phyloP scores from a whole-genome alignment of 2,113 vertebrate genomes.

The Camelus dromedarius region DNA sequence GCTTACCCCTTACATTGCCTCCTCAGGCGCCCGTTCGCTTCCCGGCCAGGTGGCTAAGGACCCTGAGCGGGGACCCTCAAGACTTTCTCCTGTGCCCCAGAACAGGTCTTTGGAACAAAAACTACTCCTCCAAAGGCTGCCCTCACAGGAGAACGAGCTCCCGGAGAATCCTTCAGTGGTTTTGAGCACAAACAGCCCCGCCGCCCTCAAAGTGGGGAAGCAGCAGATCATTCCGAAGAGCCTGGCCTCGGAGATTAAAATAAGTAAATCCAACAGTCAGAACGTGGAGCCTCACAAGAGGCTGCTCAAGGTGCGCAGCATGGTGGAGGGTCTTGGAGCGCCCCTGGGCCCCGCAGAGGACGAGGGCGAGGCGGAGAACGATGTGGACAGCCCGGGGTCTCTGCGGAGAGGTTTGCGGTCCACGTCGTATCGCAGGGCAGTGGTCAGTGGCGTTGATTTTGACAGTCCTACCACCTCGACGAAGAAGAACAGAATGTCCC shows the following conservation, averaged over 20 bases:
- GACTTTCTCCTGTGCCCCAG: constrained; percentile 54
- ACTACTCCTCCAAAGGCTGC: constrained; percentile 67
- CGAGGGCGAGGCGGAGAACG: constrained; percentile 86
- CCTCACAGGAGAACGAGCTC: constrained; percentile 77
- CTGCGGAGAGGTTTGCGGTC: constrained; percentile 93
- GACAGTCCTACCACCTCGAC: constrained; percentile 84
- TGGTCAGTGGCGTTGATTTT: constrained; percentile 93
- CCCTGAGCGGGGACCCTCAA: constrained; percentile 76
- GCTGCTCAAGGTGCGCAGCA: constrained; percentile 89
- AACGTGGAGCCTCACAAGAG: constrained; percentile 85
- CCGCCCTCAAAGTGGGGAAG: constrained; percentile 92
- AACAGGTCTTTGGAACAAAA: constrained; percentile 77
- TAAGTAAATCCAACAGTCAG: constrained; percentile 73
- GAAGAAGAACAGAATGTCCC: constrained; percentile 89
- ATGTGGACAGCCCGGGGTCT: constrained; percentile 87
- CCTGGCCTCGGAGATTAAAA: constrained; percentile 88
- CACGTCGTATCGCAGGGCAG: constrained; percentile 96
- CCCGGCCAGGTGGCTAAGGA: constrained; percentile 75
- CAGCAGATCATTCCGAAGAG: constrained; percentile 95
- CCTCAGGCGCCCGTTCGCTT: neutral
- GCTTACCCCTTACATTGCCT: neutral
- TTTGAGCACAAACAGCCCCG: constrained; percentile 93
- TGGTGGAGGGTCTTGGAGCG: constrained; percentile 90
- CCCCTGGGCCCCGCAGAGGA: constrained; percentile 81
- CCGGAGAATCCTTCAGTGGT: constrained; percentile 84